Conservation (phyloP, 2,797 vertebrate species). For the Pangasius krempfi region DNA sequence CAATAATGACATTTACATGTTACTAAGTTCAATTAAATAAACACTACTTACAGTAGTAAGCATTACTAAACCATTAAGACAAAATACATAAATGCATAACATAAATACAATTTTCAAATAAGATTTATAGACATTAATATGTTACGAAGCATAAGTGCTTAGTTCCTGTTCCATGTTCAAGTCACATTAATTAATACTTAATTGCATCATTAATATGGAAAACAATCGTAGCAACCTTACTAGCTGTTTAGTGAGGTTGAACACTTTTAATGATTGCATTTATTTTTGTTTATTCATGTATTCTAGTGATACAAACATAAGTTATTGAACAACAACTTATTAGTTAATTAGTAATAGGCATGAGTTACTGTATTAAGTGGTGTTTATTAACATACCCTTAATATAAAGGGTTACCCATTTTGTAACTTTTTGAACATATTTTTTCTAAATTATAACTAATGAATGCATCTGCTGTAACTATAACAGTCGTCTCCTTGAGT, state of each 20-base stretch:
- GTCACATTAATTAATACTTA: background rate
- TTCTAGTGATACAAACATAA: background rate
- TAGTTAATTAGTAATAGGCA: no score
- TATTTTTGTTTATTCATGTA: background rate
- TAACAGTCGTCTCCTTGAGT: background rate
- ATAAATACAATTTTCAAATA: background rate
- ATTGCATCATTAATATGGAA: background rate
- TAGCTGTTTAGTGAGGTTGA: background rate
- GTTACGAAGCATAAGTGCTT: background rate
- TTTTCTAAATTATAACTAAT: constrained; percentile 5
- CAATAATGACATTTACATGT: background rate
- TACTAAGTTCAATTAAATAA: background rate
- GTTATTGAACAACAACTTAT: background rate
- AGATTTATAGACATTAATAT: background rate
- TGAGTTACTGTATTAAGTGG: background rate
- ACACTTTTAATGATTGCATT: background rate
- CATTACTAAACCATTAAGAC: background rate
- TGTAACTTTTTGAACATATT: background rate
- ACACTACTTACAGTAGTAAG: background rate
- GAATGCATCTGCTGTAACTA: background rate
- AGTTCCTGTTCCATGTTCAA: background rate
- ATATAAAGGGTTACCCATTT: background rate
- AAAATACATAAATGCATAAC: background rate
- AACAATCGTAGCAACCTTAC: background rate
- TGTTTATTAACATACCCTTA: background rate